Evolutionary conservation across 2,888 invertebrate genomes (phyloP), one percentile per base, ranked within the genome.

Genomic region (Rotaria sp.): DNA sequence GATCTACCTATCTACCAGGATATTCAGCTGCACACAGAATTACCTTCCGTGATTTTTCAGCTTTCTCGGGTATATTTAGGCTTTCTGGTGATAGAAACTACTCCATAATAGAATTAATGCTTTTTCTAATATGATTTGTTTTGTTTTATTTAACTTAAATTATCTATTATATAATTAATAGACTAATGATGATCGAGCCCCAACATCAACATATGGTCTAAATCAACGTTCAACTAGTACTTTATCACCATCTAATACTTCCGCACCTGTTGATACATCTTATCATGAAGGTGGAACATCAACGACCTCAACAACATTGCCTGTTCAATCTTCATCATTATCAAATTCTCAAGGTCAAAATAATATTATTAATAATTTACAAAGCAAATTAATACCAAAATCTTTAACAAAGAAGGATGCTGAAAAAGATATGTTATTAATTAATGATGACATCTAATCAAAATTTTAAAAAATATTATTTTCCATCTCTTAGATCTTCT

Each of bases 391-490:
- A 45, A 26, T 41, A 15, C 45, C 45, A 26, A 80, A 80, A 80
- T 80, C 80, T n/a, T 35, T 67, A 18, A 35, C 15, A 15, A 80
- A 80, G 2, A 80, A 80, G 45, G 80, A 80, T 80, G 15, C 18
- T 2, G 80, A 80, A 80, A 80, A 80, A 80, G 80, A 80, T 45
- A 80, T 80, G 80, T 80, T 80, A 80, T 80, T 80, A n/a, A 45
- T 45, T 11, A 45, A 80, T 80, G 80, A 80, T 24, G 80, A 80
- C 11, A 26, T 80, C n/a, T 80, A 80, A 80, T n/a, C 24, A 50
- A 10, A 50, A 50, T 50, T 18, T 18, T 4, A 50, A 18, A 5
- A 50, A 1, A 4, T 45, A 18, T 5, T 30, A 18, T 35, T 18
- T 35, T 18, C 35, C 2, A 4, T 35, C 15, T 67, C 30, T 15